A percentile compares a stretch with the other conserved stretches of the same genome.
These are phyloP conservation scores for Sminthurinus aureus DNA, from an alignment of 2,888 invertebrate genomes.

Conservation along the genomic window DNA sequence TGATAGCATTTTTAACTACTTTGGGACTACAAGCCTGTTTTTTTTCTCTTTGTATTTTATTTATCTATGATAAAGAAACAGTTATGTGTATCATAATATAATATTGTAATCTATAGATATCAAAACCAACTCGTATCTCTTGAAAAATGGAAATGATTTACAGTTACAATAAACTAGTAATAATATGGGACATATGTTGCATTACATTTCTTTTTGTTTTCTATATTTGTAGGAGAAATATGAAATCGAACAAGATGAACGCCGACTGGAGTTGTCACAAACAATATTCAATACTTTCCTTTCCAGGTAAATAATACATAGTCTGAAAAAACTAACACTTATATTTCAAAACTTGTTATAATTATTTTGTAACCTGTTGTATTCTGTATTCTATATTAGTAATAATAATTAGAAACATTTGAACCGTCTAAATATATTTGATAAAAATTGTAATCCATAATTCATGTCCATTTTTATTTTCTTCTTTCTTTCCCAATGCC, in stretches of 20 bases:
- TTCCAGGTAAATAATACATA: conserved; percentile 61
- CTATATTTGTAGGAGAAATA: conserved; percentile 74
- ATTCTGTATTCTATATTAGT: no score
- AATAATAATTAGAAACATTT: no score
- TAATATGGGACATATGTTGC: conserved; percentile 13
- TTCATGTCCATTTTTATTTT: neutral
- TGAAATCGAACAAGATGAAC: conserved; percentile 93
- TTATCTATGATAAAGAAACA: no score
- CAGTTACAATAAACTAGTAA: neutral
- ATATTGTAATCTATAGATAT: no score
- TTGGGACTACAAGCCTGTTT: neutral
- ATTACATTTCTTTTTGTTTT: neutral
- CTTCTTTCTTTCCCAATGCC: conserved; percentile 7
- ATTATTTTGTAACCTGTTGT: no score
- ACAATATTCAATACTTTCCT: conserved; percentile 72
- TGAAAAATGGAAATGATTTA: neutral
- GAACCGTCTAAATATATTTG: conserved; percentile 43
- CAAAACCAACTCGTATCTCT: neutral
- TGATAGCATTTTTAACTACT: neutral
- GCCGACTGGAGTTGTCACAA: conserved; percentile 78
- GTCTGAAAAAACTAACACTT: no score
- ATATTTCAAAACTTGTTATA: no score
- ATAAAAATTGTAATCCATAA: neutral
- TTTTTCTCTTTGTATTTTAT: conserved; percentile 12
- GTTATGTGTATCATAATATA: no score